Base-by-base conservation (phyloP, 1,140 invertebrate species). In the Ruditapes philippinarum region DNA sequence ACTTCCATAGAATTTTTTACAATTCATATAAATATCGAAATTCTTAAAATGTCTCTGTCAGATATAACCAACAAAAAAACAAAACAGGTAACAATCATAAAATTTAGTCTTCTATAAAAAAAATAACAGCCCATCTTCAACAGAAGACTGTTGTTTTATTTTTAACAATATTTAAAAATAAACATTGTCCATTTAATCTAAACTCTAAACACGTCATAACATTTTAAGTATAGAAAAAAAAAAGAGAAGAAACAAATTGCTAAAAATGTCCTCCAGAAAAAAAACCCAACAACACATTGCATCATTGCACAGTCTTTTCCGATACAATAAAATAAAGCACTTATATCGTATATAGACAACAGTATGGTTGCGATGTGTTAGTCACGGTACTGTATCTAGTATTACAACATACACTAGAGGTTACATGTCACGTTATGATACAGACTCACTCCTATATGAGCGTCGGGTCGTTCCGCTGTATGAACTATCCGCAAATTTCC, bases 351-450 rank as follows among this genome's bases (percentile, higher is more conserved):
- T 73, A 73, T 4, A 5, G 11, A 45, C 40, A 51, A 22, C 45
- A n/a, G 42, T 45, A 7, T 76, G 73, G 4, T 49, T 49, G 9
- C 38, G 42, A 42, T 76, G 9, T 76, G 73, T 76, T 76, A 76
- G 73, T 76, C 73, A 76, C 73, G 25, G 38, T 42, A 51, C 5
- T 9, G 17, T 33, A 11, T 57, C 78, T 80, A 80, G 49, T 51
- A 60, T 57, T 60, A 87, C 70, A 78, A 87, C 84, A 87, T 87
- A 49, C 57, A 87, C 84, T 87, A 87, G 17, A 25, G 49, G 25
- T 28, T 87, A 85, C 25, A 65, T 31, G 36, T 57, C 45, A 78
- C 54, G 49, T 87, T 87, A 87, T 22, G 84, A 49, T 17, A 87
- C 68, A 25, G 84, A 87, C 84, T 87, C 73, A 87, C 84, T 79